Conservation (phyloP, 2,113 vertebrate species). For the Clinocottus analis region DNA sequence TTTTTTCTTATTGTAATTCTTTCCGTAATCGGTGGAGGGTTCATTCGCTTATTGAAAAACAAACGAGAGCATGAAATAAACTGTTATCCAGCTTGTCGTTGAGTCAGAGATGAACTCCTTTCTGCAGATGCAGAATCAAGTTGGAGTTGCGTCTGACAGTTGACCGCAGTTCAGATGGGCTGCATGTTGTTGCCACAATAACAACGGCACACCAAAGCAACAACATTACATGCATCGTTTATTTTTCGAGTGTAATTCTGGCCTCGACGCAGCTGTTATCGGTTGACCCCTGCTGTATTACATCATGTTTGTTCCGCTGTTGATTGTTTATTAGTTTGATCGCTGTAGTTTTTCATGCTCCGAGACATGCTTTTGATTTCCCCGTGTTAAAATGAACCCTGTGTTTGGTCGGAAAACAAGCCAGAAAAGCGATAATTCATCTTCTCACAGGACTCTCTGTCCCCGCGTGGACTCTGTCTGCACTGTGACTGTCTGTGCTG, state of each 20-base stretch:
- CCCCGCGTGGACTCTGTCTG: neutral
- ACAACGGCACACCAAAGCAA: neutral
- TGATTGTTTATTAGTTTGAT: conserved; percentile 9
- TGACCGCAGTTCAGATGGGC: neutral
- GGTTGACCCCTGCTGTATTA: conserved; percentile 3
- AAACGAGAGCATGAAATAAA: neutral
- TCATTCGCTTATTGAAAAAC: neutral
- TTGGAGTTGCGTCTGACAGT: neutral
- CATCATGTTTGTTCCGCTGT: conserved; percentile 22
- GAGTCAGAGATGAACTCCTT: neutral
- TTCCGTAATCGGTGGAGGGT: too few relatives aligned
- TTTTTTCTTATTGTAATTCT: too few relatives aligned
- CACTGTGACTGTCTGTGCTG: neutral
- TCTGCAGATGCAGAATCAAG: neutral
- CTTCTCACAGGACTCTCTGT: neutral
- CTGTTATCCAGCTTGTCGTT: neutral
- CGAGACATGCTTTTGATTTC: neutral
- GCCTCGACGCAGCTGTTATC: conserved; percentile 18
- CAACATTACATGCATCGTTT: neutral
- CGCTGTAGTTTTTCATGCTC: neutral
- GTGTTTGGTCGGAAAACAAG: neutral
- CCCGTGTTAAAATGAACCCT: conserved; percentile 23
- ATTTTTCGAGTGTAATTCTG: neutral
- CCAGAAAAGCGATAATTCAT: conserved; percentile 24
- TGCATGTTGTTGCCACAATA: conserved; percentile 2